These are phyloP conservation scores for Channa argus DNA, from an alignment of 2,113 vertebrate genomes.

Conservation along the genomic window DNA sequence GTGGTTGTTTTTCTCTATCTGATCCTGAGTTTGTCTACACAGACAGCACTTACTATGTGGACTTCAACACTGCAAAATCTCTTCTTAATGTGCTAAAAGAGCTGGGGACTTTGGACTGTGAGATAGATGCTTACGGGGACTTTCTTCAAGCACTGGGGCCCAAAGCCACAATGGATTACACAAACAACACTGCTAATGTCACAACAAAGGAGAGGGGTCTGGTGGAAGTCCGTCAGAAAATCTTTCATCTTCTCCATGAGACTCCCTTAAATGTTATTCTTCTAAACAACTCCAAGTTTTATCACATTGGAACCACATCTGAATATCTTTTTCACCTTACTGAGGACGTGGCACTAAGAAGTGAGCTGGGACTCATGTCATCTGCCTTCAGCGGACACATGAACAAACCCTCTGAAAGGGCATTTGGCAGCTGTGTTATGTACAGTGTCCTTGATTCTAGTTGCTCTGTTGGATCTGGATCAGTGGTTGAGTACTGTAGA, in stretches of 20 bases:
- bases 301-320: constrained; percentile 90
- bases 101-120: constrained; percentile 84
- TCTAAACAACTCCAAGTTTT: constrained; percentile 94
- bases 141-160: constrained; percentile 93
- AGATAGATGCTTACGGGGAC: constrained; percentile 96
- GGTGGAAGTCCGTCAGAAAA: constrained; percentile 83
- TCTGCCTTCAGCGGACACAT: constrained; percentile 82
- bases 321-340: constrained; percentile 93
- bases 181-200: constrained; percentile 76
- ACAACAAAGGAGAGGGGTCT: constrained; percentile 77
- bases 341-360: constrained; percentile 79
- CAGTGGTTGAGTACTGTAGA: constrained; percentile 90
- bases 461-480: constrained; percentile 80
- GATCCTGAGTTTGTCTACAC: constrained; percentile 88
- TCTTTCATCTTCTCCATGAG: constrained; percentile 87
- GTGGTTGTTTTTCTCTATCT: neutral
- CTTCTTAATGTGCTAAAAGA: constrained; percentile 85
- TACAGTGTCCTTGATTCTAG: constrained; percentile 84
- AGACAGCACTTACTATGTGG: constrained; percentile 93
- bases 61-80: constrained; percentile 77
- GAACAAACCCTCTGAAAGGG: neutral
- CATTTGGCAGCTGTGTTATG: constrained; percentile 83
- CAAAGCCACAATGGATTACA: constrained; percentile 85
- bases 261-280: constrained; percentile 88
- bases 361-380: constrained; percentile 85